Percentiles rank a stretch among this genome's conserved stretches.
Conservation (phyloP, 1,140 invertebrate species). For the Mamestra configurata region DNA sequence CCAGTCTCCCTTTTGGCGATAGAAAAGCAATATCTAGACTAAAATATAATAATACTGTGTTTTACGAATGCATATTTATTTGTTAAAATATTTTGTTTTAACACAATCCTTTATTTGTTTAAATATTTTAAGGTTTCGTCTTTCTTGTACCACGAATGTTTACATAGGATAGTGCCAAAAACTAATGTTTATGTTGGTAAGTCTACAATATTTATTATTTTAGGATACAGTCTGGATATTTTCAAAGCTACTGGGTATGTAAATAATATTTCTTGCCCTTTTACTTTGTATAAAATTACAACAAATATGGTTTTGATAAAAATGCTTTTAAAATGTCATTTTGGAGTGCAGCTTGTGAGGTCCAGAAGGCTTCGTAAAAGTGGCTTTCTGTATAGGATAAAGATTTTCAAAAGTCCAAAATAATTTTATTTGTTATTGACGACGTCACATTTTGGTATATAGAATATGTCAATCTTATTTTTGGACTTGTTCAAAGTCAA, state of each 20-base stretch:
- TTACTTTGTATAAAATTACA: conserved; percentile 17
- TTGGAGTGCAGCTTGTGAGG: neutral
- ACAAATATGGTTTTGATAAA: neutral
- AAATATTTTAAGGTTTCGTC: conserved; percentile 23
- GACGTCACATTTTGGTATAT: no score
- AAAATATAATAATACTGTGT: no score
- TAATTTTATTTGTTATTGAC: no score
- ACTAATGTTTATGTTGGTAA: conserved; percentile 28
- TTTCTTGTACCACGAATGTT: conserved; percentile 16
- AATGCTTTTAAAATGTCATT: neutral
- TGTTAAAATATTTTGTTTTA: neutral
- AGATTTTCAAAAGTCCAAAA: no score
- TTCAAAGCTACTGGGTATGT: conserved; percentile 33
- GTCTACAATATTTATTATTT: conserved; percentile 46
- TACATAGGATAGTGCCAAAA: conserved; percentile 35
- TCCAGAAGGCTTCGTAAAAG: neutral
- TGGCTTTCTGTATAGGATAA: no score
- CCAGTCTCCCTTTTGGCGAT: no score
- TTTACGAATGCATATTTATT: neutral
- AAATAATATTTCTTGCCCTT: conserved; percentile 6
- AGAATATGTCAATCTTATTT: no score
- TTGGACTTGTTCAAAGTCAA: no score
- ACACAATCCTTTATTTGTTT: conserved; percentile 15
- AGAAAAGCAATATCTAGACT: no score
- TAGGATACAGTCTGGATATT: conserved; percentile 28